Conservation (phyloP, 1,140 invertebrate species). For the Drosophila lacertosa region DNA sequence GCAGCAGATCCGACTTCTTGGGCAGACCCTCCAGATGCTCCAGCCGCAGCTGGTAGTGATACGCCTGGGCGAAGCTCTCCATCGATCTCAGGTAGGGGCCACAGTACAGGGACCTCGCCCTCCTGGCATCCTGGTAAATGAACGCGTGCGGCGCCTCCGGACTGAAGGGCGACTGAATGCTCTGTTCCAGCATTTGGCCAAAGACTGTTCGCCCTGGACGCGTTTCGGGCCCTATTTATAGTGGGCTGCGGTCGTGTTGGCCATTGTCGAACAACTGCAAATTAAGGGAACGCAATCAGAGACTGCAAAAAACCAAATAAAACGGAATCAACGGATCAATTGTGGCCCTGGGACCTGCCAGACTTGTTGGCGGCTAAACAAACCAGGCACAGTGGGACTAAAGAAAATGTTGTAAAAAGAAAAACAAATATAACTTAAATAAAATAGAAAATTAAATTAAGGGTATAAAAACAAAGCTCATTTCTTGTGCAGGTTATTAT, state of each 20-base stretch:
- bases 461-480: too few species aligned
- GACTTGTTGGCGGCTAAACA: slow-evolving; percentile 46
- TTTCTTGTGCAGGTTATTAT: too few species aligned
- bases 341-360: slow-evolving; percentile 36
- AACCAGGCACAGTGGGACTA: not conserved
- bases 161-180: slow-evolving; percentile 58
- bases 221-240: slow-evolving; percentile 52
- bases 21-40: slow-evolving; percentile 49
- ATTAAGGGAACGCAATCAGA: slow-evolving; percentile 21
- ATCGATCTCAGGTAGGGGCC: slow-evolving; percentile 59
- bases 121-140: slow-evolving; percentile 32
- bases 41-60: slow-evolving; percentile 48
- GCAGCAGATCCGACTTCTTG: slow-evolving; percentile 44
- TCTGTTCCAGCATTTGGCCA: slow-evolving; percentile 29
- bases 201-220: slow-evolving; percentile 39
- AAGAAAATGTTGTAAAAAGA: not conserved
- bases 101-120: slow-evolving; percentile 8
- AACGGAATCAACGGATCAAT: slow-evolving; percentile 32
- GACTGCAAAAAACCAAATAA: slow-evolving; percentile 56
- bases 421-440: too few species aligned
- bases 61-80: slow-evolving; percentile 45
- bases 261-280: slow-evolving; percentile 23
- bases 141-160: slow-evolving; percentile 66
- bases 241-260: not conserved
- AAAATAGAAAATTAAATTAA: too few species aligned